Conservation (phyloP, 92 coral and sea anemone genomes). For the Porites evermanni region DNA sequence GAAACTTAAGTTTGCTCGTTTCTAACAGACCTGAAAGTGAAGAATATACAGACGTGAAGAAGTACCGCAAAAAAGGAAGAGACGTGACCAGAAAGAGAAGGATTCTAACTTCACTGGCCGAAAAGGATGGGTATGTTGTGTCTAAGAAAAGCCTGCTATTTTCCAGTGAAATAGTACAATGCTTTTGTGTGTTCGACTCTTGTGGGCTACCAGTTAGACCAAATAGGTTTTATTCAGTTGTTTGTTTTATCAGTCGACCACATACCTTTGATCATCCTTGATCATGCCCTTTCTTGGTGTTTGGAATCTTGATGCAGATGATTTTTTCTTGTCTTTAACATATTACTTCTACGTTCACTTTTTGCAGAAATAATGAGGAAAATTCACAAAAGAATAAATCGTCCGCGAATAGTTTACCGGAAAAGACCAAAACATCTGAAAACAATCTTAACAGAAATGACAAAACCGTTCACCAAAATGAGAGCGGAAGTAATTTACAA, state of each 20-base stretch:
- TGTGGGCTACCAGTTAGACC: neutral
- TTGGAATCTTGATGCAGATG: too few relatives aligned
- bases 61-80: conserved; percentile 75
- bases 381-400: conserved; percentile 9
- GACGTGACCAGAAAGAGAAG: conserved; percentile 68
- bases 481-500: neutral
- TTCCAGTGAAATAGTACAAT: neutral
- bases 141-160: neutral
- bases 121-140: conserved; percentile 48
- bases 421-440: conserved; percentile 1
- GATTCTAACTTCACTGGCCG: conserved; percentile 72
- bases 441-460: neutral
- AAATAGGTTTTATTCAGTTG: too few relatives aligned
- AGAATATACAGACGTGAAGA: conserved; percentile 81
- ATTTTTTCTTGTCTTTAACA: too few relatives aligned
- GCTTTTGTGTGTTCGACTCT: neutral
- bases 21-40: conserved; percentile 75
- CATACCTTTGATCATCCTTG: neutral
- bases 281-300: too few relatives aligned
- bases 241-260: too few relatives aligned
- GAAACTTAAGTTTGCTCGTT: neutral
- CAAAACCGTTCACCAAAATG: neutral
- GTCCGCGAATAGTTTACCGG: neutral
- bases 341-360: neutral
- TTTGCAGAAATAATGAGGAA: conserved; percentile 12